Evolutionary conservation across 1,140 invertebrate species (phyloP), one percentile per base, ranked within the genome.

Genomic region (Drusus annulatus): DNA sequence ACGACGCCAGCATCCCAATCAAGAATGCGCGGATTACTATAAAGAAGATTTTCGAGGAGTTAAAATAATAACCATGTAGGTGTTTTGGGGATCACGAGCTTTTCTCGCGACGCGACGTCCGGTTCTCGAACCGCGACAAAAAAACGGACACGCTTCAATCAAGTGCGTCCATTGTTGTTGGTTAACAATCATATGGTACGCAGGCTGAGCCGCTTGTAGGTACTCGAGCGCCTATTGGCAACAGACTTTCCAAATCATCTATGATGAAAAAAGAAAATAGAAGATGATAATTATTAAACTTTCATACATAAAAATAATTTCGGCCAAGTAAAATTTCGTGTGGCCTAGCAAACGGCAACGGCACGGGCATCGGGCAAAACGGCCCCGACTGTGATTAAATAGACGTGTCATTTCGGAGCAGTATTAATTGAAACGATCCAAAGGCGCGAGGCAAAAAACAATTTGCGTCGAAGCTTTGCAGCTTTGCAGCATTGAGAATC

Each of bases 401-500:
- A 62, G 58, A 51, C 75, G 10, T 63, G 75, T 63, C 56, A 76
- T 76, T 76, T 50, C 63, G 58, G 56, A 76, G 58, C 58, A 23
- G 56, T n/a, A 76, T 76, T 76, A 63, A 76, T 76, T 65, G 75
- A 50, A 76, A 56, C 52, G 23, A 5, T n/a, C 71, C 23, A 31
- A 45, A 75, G 19, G 28, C n/a, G 36, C n/a, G 31, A 58, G 28
- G 58, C 7, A 63, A 76, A 65, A 76, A 76, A 76, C 28, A 50
- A 76, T 51, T 51, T 63, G 75, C 74, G 31, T 50, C 58, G n/a
- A 17, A 76, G 36, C 31, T 58, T 52, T 50, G 56, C n/a, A 13
- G 52, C 73, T n/a, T n/a, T n/a, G n/a, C n/a, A n/a, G n/a, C 36
- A 45, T 76, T 45, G 28, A 63, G 31, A 28, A 56, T 50, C 75